Base-by-base conservation (phyloP, 2,888 invertebrate species). In the Cacoxenus indagator region DNA sequence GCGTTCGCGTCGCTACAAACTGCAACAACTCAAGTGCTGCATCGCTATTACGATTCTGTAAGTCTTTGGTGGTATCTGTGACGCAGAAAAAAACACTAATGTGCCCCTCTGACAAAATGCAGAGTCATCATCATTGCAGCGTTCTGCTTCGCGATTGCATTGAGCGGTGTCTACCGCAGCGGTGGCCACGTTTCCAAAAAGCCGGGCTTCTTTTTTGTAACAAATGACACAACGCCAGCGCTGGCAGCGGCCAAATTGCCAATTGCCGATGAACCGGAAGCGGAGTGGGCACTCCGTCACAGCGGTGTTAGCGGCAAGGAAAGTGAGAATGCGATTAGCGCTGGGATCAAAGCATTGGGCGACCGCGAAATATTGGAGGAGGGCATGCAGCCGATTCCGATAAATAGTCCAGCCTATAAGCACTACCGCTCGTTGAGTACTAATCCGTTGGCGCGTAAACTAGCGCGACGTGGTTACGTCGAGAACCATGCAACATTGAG, bases 351-450 rank as follows among this genome's bases (percentile, higher is more conserved):
- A 24, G 92, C 91, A 0, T 88, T 95, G 8, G 85, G 88, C 0
- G 87, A 90, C 61, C 89, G 91, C 3, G 89, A 90, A 69, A 85
- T 89, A 17, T 87, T 91, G 4, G 94, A 94, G 73, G 88, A 88
- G 37, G 80, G 83, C 3, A 73, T 87, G 14, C 75, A 81, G 57
- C 84, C 89, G 0, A 89, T 89, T 8, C 91, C 92, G 0, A 75
- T 87, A 0, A 89, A 91, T 69, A 91, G 91, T 4, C 93, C 94
- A 0, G 92, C 93, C 26, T 91, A 90, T 73, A 90, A 92, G 48
- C 95, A 95, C 64, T 94, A 94, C 81, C 90, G 91, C 62, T 92
- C 93, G 0, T 90, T 93, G 0, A 91, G 91, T 62, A 93, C 93
- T 0, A 89, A 90, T 0, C 85, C 89, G 0, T 90, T 88, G 45